Conservation (phyloP, 1,140 invertebrate species). For the Camponotus vicinus region DNA sequence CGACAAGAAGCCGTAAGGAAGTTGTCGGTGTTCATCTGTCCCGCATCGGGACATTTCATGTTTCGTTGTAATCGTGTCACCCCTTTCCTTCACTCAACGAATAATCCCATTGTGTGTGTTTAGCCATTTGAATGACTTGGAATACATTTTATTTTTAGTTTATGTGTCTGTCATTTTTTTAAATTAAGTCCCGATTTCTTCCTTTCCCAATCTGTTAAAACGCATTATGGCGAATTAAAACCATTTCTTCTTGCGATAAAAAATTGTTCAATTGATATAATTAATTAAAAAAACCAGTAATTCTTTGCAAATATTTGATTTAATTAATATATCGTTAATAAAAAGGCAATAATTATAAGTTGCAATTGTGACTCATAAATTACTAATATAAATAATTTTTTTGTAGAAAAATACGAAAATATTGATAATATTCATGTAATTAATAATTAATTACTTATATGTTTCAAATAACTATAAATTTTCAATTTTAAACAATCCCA, state of each 20-base stretch:
- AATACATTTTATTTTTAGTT: slow-evolving; percentile 71
- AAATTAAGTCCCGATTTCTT: slow-evolving; percentile 1
- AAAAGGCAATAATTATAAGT: neutral
- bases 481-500: neutral
- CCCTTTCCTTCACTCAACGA: slow-evolving; percentile 38
- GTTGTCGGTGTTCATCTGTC: slow-evolving; percentile 78
- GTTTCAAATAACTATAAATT: neutral
- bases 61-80: slow-evolving; percentile 59
- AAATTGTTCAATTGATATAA: neutral
- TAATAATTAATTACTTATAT: too few species aligned
- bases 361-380: neutral
- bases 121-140: slow-evolving; percentile 68
- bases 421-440: neutral
- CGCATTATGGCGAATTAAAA: neutral
- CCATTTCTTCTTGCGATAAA: neutral
- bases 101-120: slow-evolving; percentile 68
- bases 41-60: slow-evolving; percentile 84
- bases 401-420: neutral
- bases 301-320: neutral
- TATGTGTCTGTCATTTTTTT: neutral
- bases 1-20: slow-evolving; percentile 79
- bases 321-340: neutral
- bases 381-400: neutral
- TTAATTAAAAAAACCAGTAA: neutral
- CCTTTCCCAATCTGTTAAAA: slow-evolving; percentile 3